phyloP scores from a whole-genome alignment of 2,113 vertebrate species.

The Myxocyprinus asiaticus region DNA sequence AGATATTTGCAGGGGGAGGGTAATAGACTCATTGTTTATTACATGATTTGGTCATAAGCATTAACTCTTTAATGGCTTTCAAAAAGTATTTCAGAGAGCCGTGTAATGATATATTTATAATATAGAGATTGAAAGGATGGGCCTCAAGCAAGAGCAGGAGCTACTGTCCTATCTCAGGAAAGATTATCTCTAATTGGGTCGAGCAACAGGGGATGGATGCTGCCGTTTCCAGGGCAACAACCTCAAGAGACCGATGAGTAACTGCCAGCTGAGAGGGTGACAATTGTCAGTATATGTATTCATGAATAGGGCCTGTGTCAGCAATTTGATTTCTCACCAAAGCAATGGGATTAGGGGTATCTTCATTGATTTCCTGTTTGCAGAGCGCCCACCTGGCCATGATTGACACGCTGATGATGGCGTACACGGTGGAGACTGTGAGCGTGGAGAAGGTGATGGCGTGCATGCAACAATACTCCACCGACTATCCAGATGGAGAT shows the following conservation, averaged over 20 bases:
- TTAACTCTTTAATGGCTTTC: no score
- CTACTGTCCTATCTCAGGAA: slow-evolving; percentile 34
- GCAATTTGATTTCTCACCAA: not conserved
- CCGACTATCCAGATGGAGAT: slow-evolving; percentile 82
- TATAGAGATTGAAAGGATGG: slow-evolving; percentile 6
- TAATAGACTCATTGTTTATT: no score
- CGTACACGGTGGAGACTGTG: slow-evolving; percentile 90
- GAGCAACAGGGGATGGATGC: slow-evolving; percentile 50
- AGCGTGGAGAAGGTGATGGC: slow-evolving; percentile 88
- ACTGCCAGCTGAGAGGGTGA: not conserved
- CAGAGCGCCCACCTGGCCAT: slow-evolving; percentile 95
- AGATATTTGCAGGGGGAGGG: not conserved
- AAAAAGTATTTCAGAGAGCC: no score
- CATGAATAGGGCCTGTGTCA: not conserved
- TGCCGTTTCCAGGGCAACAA: slow-evolving; percentile 66
- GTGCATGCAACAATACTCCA: slow-evolving; percentile 84
- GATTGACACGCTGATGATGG: slow-evolving; percentile 97
- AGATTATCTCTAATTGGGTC: slow-evolving; percentile 54
- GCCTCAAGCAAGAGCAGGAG: slow-evolving; percentile 5
- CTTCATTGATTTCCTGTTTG: slow-evolving; percentile 38
- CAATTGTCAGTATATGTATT: not conserved
- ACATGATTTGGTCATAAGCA: no score
- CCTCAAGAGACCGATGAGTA: not conserved
- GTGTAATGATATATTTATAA: not conserved
- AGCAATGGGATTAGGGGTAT: not conserved